Conservation (phyloP, 1,140 invertebrate species). For the Frieseomelitta varia region DNA sequence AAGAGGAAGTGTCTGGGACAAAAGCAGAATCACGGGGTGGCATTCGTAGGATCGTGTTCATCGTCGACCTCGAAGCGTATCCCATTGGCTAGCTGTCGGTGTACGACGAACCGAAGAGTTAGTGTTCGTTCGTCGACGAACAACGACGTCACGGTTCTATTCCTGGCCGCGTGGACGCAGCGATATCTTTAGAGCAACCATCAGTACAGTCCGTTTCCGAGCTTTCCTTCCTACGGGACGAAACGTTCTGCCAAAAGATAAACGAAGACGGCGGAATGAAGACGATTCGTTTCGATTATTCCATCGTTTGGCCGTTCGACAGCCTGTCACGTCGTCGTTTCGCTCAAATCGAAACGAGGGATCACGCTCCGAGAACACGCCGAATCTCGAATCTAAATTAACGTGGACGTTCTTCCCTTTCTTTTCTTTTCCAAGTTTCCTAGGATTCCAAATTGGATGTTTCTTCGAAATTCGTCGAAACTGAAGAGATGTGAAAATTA, state of each 20-base stretch:
- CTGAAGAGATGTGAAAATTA: too few species aligned
- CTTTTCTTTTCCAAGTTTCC: too few species aligned
- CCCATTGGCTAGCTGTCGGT: constrained; percentile 40
- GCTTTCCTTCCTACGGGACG: constrained; percentile 56
- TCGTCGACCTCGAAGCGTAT: constrained; percentile 42
- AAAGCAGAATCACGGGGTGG: constrained; percentile 18
- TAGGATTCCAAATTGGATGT: background rate
- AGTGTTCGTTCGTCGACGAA: constrained; percentile 60
- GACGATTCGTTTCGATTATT: constrained; percentile 43
- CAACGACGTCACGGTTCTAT: constrained; percentile 76
- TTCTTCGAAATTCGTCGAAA: background rate
- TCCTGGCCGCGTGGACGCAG: constrained; percentile 75
- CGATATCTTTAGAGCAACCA: constrained; percentile 78
- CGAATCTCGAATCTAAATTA: background rate
- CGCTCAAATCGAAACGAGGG: background rate
- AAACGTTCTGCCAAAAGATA: constrained; percentile 39
- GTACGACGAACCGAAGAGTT: constrained; percentile 37
- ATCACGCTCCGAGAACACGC: background rate
- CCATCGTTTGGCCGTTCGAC: background rate
- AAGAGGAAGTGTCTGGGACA: constrained; percentile 1
- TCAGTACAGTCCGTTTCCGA: constrained; percentile 65
- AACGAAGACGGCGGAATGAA: constrained; percentile 25
- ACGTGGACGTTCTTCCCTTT: background rate
- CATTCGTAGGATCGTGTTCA: constrained; percentile 18
- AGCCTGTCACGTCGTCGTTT: constrained; percentile 13